phyloP scores from a whole-genome alignment of 2,888 invertebrate genomes.

The Acrocyrtus sp. region DNA sequence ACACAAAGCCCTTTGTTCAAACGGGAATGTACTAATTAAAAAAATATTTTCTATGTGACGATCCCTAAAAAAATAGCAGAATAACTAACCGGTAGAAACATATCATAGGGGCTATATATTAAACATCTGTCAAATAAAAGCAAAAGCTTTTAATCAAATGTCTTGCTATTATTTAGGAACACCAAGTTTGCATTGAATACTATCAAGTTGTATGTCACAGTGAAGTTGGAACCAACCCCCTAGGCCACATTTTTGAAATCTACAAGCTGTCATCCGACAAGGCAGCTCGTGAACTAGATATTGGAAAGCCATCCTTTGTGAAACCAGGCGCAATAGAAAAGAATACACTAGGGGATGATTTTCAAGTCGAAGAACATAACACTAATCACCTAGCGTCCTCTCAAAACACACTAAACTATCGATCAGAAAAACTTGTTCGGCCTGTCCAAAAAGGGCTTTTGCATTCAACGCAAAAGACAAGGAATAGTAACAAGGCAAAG shows the following conservation, averaged over 20 bases:
- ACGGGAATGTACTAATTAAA: too few species aligned
- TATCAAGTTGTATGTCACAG: slow-evolving; percentile 62
- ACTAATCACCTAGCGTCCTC: slow-evolving; percentile 58
- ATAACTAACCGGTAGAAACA: background rate
- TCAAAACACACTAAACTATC: slow-evolving; percentile 52
- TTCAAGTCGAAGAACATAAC: slow-evolving; percentile 63
- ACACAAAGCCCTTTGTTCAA: too few species aligned
- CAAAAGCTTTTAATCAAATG: background rate
- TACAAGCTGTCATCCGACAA: slow-evolving; percentile 55
- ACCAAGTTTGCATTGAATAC: slow-evolving; percentile 62
- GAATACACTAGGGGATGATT: slow-evolving; percentile 62
- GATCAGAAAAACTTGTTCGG: slow-evolving; percentile 15
- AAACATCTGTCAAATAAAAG: background rate
- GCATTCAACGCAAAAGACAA: slow-evolving; percentile 22
- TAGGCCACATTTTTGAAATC: slow-evolving; percentile 62
- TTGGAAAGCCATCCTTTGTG: slow-evolving; percentile 49
- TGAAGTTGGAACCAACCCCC: slow-evolving; percentile 54
- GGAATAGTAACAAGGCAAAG: slow-evolving; percentile 30
- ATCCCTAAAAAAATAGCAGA: background rate
- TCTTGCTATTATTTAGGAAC: slow-evolving; percentile 58
- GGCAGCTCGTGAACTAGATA: slow-evolving; percentile 39
- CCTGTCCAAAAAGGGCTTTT: too few species aligned
- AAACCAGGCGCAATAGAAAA: slow-evolving; percentile 59
- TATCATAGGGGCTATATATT: background rate
- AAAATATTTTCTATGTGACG: background rate